phyloP scores from a whole-genome alignment of 2,113 vertebrate species.

The Lanius collurio region DNA sequence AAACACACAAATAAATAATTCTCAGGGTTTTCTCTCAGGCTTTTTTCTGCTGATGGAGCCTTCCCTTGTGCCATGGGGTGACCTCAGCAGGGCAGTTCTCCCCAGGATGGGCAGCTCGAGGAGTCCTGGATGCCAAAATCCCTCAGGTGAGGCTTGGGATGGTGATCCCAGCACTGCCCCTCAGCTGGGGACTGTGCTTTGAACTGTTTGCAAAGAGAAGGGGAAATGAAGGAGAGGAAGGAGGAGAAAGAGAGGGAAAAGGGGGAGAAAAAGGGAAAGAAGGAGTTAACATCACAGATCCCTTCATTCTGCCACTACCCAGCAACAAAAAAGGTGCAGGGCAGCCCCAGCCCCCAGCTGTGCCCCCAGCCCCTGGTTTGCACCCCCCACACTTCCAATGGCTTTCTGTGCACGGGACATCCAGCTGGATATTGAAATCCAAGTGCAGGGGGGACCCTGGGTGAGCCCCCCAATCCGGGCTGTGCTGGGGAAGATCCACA shows the following conservation, averaged over 20 bases:
- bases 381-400: not conserved
- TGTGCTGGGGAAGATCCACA: not conserved
- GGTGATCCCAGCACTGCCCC: not conserved
- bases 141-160: not conserved
- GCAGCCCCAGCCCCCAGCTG: not conserved
- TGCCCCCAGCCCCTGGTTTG: not conserved
- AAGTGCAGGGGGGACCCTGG: not conserved
- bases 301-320: not conserved
- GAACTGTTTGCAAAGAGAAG: not conserved
- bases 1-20: not conserved
- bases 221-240: not conserved
- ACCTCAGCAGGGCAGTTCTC: accelerated
- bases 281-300: not conserved
- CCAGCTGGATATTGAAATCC: not conserved
- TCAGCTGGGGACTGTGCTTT: not conserved
- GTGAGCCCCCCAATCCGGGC: not conserved
- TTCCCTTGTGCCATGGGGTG: accelerated
- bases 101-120: accelerated
- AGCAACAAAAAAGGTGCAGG: not conserved
- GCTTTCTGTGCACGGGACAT: not conserved
- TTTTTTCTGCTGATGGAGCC: not conserved
- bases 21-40: not conserved
- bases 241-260: not conserved
- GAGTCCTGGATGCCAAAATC: not conserved
- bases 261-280: not conserved